Conservation (phyloP, 2,888 invertebrate species). For the Platycheirus albimanus region DNA sequence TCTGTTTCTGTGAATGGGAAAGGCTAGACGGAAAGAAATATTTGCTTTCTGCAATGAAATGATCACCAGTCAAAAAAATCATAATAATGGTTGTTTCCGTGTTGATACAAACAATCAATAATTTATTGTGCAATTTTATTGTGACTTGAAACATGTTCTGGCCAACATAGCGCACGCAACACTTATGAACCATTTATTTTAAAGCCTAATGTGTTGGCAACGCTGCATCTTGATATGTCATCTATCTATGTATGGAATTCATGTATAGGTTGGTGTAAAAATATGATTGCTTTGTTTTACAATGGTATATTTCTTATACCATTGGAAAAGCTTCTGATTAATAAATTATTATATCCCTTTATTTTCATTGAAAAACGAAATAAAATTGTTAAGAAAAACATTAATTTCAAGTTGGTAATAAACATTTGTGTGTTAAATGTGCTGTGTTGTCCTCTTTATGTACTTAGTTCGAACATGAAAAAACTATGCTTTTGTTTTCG, state of each 20-base stretch:
- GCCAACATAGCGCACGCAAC: too few species aligned
- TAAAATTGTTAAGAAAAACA: constrained; percentile 39
- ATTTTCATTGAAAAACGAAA: constrained; percentile 50
- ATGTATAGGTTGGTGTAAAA: constrained; percentile 37
- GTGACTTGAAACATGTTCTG: too few species aligned
- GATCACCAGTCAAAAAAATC: too few species aligned
- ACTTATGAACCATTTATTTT: too few species aligned
- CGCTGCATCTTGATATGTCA: constrained; percentile 12
- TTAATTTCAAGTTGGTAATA: constrained; percentile 26
- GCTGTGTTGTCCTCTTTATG: constrained; percentile 69
- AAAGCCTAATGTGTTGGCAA: too few species aligned
- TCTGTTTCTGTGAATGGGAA: too few species aligned
- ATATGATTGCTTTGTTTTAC: constrained; percentile 70
- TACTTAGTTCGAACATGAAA: constrained; percentile 52
- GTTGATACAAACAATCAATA: too few species aligned
- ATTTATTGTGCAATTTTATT: too few species aligned
- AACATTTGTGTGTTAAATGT: constrained; percentile 50
- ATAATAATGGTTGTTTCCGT: too few species aligned
- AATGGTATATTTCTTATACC: constrained; percentile 55
- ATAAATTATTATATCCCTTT: constrained; percentile 44
- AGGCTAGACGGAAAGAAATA: too few species aligned
- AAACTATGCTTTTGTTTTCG: constrained; percentile 69
- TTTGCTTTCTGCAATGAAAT: too few species aligned
- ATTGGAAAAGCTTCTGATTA: constrained; percentile 68
- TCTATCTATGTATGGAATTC: neutral